A percentile compares a stretch with the other conserved stretches of the same genome.
Conservation (phyloP, 2,113 vertebrate genomes). For the Platichthys stellatus region DNA sequence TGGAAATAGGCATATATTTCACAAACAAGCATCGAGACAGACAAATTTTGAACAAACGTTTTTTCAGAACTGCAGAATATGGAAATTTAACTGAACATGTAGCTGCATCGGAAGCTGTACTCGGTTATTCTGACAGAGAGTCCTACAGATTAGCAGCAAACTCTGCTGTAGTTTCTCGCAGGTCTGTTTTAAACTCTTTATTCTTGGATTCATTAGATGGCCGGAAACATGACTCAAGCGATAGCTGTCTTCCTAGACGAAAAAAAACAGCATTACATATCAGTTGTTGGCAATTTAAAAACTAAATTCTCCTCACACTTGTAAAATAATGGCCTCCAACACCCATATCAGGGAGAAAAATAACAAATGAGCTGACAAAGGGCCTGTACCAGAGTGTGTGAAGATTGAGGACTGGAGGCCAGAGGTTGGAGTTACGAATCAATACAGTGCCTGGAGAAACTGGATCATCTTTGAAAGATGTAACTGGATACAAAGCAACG, state of each 20-base stretch:
- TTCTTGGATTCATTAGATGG: too few relatives aligned
- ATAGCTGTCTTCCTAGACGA: too few relatives aligned
- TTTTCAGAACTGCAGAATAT: background rate
- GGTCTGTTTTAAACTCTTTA: too few relatives aligned
- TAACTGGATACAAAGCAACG: constrained; percentile 25
- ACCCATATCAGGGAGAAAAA: constrained; percentile 32
- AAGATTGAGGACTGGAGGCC: constrained; percentile 28
- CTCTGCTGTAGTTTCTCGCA: too few relatives aligned
- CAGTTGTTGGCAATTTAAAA: background rate
- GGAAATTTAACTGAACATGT: background rate
- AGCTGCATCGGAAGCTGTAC: too few relatives aligned
- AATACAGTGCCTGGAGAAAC: constrained; percentile 59
- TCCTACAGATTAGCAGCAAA: too few relatives aligned
- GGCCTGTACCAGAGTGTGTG: constrained; percentile 24
- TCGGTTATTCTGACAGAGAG: too few relatives aligned
- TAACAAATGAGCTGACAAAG: constrained; percentile 51
- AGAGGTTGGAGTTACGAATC: constrained; percentile 57
- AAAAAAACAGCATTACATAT: background rate
- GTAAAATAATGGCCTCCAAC: constrained; percentile 18
- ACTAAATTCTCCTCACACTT: background rate
- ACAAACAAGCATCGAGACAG: background rate
- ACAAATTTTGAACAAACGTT: background rate
- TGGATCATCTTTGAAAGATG: constrained; percentile 40
- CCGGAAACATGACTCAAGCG: too few relatives aligned
- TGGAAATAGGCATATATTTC: constrained; percentile 14